Percentiles rank a stretch among this genome's conserved stretches.
These are phyloP conservation scores for Tretioscincus oriximinensis DNA, from an alignment of 2,113 vertebrate species.

Conservation along the genomic window DNA sequence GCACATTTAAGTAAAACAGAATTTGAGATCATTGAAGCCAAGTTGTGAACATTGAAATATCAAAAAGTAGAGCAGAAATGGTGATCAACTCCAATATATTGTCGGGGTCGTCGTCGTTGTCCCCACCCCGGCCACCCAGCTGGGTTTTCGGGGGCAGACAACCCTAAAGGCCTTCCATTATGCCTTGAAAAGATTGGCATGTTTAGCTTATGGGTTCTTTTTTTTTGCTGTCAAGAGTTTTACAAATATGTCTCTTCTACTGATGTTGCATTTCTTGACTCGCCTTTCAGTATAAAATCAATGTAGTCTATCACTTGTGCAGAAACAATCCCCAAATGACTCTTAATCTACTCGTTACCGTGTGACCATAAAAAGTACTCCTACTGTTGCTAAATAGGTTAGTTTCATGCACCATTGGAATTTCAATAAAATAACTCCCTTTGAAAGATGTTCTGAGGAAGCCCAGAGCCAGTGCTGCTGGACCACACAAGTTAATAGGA, in stretches of 20 bases:
- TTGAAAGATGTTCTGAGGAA: slow-evolving; percentile 19
- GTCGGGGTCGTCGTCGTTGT: no score
- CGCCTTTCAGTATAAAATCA: not conserved
- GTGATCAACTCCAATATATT: not conserved
- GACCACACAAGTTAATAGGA: slow-evolving; percentile 38
- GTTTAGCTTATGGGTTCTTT: not conserved
- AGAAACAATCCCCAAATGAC: not conserved
- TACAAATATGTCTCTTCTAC: not conserved
- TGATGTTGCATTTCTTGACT: not conserved
- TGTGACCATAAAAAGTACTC: slow-evolving; percentile 20
- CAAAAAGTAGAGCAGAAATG: not conserved
- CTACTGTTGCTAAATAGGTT: slow-evolving; percentile 21
- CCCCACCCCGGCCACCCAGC: not conserved
- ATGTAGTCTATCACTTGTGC: not conserved
- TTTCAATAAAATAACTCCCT: slow-evolving; percentile 51
- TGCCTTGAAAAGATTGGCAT: not conserved
- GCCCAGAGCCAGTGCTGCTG: slow-evolving; percentile 6
- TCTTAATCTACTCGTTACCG: slow-evolving; percentile 4
- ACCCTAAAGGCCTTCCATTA: not conserved
- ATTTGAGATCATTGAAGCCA: no score
- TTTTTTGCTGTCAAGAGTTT: not conserved
- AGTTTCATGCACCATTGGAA: slow-evolving; percentile 50
- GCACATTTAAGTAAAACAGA: no score
- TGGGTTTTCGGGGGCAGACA: not conserved
- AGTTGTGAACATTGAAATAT: no score